Percentiles rank a stretch among this genome's conserved stretches.
Conservation (phyloP, 2,888 invertebrate genomes). For the Aphelenchoides bicaudatus region DNA sequence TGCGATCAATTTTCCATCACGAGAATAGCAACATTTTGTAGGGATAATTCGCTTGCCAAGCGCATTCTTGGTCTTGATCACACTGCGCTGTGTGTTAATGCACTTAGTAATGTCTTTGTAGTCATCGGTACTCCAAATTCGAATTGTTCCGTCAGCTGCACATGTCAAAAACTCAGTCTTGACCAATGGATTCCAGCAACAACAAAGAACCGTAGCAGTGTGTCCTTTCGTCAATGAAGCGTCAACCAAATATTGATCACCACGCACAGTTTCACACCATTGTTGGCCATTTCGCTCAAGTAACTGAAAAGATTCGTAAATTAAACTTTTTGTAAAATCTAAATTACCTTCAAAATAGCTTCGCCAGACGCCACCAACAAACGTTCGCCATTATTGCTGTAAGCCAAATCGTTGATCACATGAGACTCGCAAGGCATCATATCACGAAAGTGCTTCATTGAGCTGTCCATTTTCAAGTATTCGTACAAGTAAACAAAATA, state of each 20-base stretch:
- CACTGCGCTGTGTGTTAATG: slow-evolving; percentile 53
- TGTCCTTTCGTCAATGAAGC: slow-evolving; percentile 91
- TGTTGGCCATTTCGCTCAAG: slow-evolving; percentile 66
- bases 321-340: too few species aligned
- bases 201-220: slow-evolving; percentile 80
- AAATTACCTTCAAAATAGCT: slow-evolving; percentile 66
- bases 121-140: slow-evolving; percentile 82
- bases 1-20: slow-evolving; percentile 71
- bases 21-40: slow-evolving; percentile 49
- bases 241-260: slow-evolving; percentile 90
- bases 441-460: slow-evolving; percentile 67
- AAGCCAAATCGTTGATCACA: slow-evolving; percentile 82
- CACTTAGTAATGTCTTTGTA: slow-evolving; percentile 63
- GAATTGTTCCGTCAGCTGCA: slow-evolving; percentile 84
- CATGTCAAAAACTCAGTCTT: slow-evolving; percentile 90
- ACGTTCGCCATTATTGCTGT: slow-evolving; percentile 87
- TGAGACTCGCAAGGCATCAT: slow-evolving; percentile 66
- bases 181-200: slow-evolving; percentile 87
- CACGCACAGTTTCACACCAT: slow-evolving; percentile 56
- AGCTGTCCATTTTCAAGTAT: slow-evolving; percentile 90
- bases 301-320: too few species aligned
- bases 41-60: slow-evolving; percentile 54
- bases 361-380: slow-evolving; percentile 87
- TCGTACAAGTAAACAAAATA: slow-evolving; percentile 94
- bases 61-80: slow-evolving; percentile 54